These are phyloP conservation scores for Malurus splendens DNA, from an alignment of 2,797 vertebrate species.

Conservation along the genomic window DNA sequence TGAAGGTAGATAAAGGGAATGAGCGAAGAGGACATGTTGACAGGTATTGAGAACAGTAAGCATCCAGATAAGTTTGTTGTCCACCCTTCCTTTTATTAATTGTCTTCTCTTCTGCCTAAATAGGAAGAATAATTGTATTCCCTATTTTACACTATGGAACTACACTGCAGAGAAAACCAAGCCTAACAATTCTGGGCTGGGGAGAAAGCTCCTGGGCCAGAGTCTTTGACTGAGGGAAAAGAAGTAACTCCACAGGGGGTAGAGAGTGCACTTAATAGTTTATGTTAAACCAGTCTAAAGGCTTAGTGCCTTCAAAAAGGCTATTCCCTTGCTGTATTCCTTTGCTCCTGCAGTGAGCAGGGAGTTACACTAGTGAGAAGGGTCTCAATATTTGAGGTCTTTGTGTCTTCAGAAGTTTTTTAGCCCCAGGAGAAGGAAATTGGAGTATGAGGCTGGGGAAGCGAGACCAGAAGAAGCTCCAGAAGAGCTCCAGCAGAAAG, in stretches of 20 bases:
- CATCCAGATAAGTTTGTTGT: background rate
- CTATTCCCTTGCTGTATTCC: background rate
- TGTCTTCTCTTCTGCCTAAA: background rate
- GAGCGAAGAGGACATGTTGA: background rate
- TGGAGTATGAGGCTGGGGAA: background rate
- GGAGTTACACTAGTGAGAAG: background rate
- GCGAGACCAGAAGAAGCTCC: background rate
- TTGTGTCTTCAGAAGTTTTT: background rate
- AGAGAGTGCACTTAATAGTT: background rate
- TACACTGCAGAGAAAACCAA: background rate
- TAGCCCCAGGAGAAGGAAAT: background rate
- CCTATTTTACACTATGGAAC: background rate
- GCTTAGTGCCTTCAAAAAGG: background rate
- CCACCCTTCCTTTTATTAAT: background rate
- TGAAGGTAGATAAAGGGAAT: background rate
- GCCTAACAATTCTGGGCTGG: background rate
- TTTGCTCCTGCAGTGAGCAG: background rate
- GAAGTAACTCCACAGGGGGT: background rate
- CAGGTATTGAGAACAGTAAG: background rate
- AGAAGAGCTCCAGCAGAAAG: background rate
- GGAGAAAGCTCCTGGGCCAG: background rate
- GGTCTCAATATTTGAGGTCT: background rate
- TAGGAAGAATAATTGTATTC: background rate
- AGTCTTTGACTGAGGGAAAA: background rate
- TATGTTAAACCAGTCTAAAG: background rate